Conservation (phyloP, 2,888 invertebrate species). For the Plusia festucae region DNA sequence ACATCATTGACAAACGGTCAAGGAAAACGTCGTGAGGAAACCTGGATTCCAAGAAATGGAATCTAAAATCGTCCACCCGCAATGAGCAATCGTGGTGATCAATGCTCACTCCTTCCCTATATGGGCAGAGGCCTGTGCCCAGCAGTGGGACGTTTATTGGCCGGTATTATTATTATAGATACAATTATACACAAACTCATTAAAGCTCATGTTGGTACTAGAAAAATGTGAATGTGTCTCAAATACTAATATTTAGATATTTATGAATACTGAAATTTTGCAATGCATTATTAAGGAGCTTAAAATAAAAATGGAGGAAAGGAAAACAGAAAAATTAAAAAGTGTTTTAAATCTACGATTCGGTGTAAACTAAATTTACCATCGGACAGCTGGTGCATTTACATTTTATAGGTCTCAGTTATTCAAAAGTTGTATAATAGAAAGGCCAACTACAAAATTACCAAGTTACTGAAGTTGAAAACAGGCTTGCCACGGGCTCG, state of each 20-base stretch:
- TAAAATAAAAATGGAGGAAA: constrained; percentile 20
- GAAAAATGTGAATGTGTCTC: neutral
- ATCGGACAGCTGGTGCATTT: constrained; percentile 17
- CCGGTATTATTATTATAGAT: too few species aligned
- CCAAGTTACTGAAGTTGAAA: constrained; percentile 49
- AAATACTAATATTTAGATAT: neutral
- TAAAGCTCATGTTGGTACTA: neutral
- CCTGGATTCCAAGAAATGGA: too few species aligned
- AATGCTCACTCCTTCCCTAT: too few species aligned
- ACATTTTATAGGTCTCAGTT: constrained; percentile 10
- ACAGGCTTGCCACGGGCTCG: constrained; percentile 42
- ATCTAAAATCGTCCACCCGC: too few species aligned
- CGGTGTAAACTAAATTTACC: constrained; percentile 17
- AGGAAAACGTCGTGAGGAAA: too few species aligned
- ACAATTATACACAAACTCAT: too few species aligned
- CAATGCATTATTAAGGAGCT: too few species aligned
- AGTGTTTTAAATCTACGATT: constrained; percentile 27
- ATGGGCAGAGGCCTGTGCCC: too few species aligned
- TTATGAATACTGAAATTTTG: too few species aligned
- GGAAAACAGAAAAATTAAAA: constrained; percentile 19
- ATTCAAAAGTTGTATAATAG: constrained; percentile 17
- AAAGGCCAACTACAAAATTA: constrained; percentile 50
- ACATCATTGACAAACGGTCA: too few species aligned
- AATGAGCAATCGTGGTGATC: too few species aligned
- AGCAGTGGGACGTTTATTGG: too few species aligned